phyloP scores from a whole-genome alignment of 2,797 vertebrate genomes.

The Anas capensis region DNA sequence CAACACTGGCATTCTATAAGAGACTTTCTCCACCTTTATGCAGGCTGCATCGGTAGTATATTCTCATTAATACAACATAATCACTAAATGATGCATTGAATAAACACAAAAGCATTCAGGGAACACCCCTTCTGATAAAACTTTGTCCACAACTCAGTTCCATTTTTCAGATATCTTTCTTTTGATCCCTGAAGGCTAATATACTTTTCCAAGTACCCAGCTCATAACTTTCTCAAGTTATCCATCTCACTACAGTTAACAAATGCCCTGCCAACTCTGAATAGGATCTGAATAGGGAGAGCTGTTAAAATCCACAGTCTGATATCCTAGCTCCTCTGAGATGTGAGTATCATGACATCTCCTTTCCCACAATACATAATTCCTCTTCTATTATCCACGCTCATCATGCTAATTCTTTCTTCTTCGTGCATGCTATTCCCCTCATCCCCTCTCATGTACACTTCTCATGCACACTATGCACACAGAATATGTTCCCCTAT shows the following conservation, averaged over 20 bases:
- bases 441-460: background rate
- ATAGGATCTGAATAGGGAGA: rapidly evolving
- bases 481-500: rapidly evolving
- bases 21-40: background rate
- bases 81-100: background rate
- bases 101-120: background rate
- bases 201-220: background rate
- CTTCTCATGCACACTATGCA: background rate
- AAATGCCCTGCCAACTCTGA: background rate
- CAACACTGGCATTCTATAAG: rapidly evolving
- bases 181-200: background rate
- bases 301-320: background rate
- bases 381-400: background rate
- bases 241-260: background rate
- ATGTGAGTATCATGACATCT: background rate
- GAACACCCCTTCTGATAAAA: background rate
- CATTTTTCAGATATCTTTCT: background rate
- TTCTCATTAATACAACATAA: rapidly evolving
- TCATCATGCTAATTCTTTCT: background rate
- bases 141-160: background rate
- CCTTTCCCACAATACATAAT: background rate
- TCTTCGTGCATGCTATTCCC: background rate
- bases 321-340: background rate
- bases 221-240: background rate
- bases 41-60: background rate